A percentile compares a stretch with the other conserved stretches of the same genome.
Evolutionary conservation across 1,140 invertebrate genomes (phyloP).

Genomic region (Triops cancriformis): DNA sequence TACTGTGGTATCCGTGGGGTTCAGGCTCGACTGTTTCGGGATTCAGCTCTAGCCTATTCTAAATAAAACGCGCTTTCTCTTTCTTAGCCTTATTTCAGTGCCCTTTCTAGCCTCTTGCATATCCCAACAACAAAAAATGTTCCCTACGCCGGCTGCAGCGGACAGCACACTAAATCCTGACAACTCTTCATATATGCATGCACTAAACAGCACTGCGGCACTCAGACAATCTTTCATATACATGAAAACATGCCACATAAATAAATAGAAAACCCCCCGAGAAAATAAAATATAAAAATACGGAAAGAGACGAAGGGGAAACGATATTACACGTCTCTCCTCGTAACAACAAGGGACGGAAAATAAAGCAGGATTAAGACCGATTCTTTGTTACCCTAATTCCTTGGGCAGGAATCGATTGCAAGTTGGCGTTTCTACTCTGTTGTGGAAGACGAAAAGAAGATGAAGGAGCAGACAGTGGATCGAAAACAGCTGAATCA

Average conservation of each 20-base stretch:
- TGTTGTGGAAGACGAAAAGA: not conserved
- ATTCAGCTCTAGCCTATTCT: too few species aligned
- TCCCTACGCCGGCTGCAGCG: not conserved
- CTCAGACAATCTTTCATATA: not conserved
- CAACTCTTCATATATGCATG: not conserved
- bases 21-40: too few species aligned
- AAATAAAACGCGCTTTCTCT: not conserved
- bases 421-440: not conserved
- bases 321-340: too few species aligned
- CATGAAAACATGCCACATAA: too few species aligned
- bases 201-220: slow-evolving; percentile 2
- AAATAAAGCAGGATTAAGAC: not conserved
- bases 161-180: not conserved
- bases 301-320: too few species aligned
- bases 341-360: not conserved
- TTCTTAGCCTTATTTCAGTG: not conserved
- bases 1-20: too few species aligned
- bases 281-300: too few species aligned
- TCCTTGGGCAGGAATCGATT: not conserved
- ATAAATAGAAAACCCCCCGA: too few species aligned
- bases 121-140: not conserved
- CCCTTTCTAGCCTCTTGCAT: not conserved
- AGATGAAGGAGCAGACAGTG: not conserved
- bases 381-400: not conserved
- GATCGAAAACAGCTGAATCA: too few species aligned